A percentile compares a stretch with the other conserved stretches of the same genome.
These are phyloP conservation scores for Peromyscus nudipes DNA, from an alignment of 2,797 vertebrate species.

Conservation along the genomic window DNA sequence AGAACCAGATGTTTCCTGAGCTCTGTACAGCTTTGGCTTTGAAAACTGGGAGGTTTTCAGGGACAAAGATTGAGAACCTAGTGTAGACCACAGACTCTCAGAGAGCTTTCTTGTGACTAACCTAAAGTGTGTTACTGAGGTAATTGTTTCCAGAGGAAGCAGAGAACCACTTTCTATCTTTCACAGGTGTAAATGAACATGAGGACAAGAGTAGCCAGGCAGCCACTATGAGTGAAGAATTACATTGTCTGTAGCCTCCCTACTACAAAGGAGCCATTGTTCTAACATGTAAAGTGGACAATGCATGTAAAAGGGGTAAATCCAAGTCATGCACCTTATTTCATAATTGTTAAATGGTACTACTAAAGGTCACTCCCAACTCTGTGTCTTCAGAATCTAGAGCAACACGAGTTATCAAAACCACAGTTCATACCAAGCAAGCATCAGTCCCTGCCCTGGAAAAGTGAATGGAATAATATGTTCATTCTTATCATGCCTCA, in stretches of 20 bases:
- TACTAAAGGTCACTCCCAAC: background rate
- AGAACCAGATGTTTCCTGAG: background rate
- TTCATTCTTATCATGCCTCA: background rate
- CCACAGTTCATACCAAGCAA: background rate
- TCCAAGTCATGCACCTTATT: background rate
- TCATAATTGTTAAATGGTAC: background rate
- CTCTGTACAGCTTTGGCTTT: background rate
- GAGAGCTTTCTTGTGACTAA: background rate
- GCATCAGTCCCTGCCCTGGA: background rate
- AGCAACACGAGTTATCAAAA: background rate
- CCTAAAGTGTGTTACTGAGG: background rate
- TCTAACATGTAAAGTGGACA: background rate
- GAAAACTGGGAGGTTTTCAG: constrained; percentile 1
- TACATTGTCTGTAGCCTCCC: background rate
- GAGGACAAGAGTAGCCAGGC: background rate
- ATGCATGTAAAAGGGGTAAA: background rate
- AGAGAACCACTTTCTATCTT: background rate
- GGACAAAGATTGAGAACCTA: background rate
- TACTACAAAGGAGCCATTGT: constrained; percentile 18
- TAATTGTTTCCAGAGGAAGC: constrained; percentile 30
- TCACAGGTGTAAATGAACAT: background rate
- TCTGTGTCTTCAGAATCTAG: constrained; percentile 16
- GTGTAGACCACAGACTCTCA: background rate
- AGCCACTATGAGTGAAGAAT: background rate
- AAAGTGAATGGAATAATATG: constrained; percentile 1